Base-by-base conservation (phyloP, 2,888 invertebrate genomes). In the Yponomeuta cagnagella region DNA sequence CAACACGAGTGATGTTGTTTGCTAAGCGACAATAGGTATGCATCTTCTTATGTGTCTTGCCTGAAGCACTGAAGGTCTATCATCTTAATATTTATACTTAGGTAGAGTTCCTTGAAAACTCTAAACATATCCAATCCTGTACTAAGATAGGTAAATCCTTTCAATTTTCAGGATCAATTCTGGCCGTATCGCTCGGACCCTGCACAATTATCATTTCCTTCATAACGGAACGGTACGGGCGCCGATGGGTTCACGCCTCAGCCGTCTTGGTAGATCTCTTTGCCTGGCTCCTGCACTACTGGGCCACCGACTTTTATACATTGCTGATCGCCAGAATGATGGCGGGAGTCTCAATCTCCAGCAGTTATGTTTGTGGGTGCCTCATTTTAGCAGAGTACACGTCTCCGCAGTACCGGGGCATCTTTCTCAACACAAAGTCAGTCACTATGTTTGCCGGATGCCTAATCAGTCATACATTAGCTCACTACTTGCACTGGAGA, bases 401-500 rank as follows among this genome's bases (percentile, higher is more conserved):
- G 12, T 23, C 30, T 8, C 65, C 65, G 12, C 2, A 65, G 12
- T 30, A 10, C 37, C 37, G 67, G 2, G 67, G 67, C 15, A 10
- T 67, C 10, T 37, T 67, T 33, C 33, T 67, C 4, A 67, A 43
- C 15, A n/a, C 33, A n/a, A 67, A 67, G 33, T 37, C 67, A n/a
- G 33, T 33, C 30, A 33, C 10, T 9, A 10, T 65, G 65, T 30
- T 65, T 3, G 10, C 12, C 0, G 65, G 65, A 10, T 12, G 30
- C 12, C 5, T 65, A 2, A 10, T 65, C 31, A 65, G n/a, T 6
- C 65, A 65, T 65, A 31, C 30, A 31, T 12, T 65, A 6, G 65
- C 23, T 31, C 30, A 10, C 65, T 67, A 67, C n/a, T n/a, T 37
- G 12, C n/a, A n/a, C n/a, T 67, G 67, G 67, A 67, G 67, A n/a